Base-by-base conservation (phyloP, 2,113 vertebrate species). In the Mobula birostris region DNA sequence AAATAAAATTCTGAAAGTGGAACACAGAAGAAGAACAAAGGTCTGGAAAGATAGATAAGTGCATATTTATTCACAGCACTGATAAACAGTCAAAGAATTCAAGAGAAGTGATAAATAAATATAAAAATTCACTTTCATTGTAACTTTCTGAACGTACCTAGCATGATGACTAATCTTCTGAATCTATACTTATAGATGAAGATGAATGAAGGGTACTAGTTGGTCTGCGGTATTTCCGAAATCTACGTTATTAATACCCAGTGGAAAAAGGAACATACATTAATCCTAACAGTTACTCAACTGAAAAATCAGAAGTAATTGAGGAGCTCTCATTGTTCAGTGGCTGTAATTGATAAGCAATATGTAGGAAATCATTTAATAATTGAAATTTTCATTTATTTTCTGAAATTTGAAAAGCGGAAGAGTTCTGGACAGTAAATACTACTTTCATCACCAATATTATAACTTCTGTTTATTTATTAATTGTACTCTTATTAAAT, bases 401-500 rank as follows among this genome's bases (percentile, higher is more conserved):
- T 40, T 74, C 21, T 74, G 24, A 76, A 92, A 74, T 29, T 93
- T 93, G 17, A 56, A 93, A 93, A 74, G 17, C 17, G 70, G 32
- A 63, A 90, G 17, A 66, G 32, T 90, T 70, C 32, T 6, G 36
- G 63, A 91, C n/a, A 40, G 61, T 1, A 91, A 87, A 87, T 87
- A 24, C 9, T 58, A 36, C n/a, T 70, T 91, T 91, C 15, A 70
- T 70, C 63, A 36, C n/a, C 61, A 70, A 36, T 68, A 32, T 21
- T 21, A 91, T 40, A 32, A 82, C 48, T 85, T 85, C 7, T 85
- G 2, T 85, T 40, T 21, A 6, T 70, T 91, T 36, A 70, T 90
- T 90, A 5, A 36, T 70, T 91, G 63, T 4, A 91, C 17, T 90
- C 29, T 91, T 36, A 91, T 70, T 68, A 91, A 91, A 91, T 91